Percentiles rank a stretch among this genome's conserved stretches.
phyloP scores from a whole-genome alignment of 2,797 vertebrate species.

The Epinephelus malabaricus region DNA sequence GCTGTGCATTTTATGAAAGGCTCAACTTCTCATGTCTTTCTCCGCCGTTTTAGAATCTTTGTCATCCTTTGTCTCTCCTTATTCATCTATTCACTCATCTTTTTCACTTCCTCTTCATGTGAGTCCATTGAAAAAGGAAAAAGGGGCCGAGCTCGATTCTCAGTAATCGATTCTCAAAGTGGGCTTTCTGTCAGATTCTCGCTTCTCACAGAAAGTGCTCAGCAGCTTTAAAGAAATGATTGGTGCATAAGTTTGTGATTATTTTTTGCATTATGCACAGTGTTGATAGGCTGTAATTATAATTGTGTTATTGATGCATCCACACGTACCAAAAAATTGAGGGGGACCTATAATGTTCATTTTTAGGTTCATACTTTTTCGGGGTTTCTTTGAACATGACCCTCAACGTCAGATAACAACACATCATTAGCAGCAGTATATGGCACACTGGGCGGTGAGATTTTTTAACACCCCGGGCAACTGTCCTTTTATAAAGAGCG shows the following conservation, averaged over 20 bases:
- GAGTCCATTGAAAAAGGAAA: constrained; percentile 15
- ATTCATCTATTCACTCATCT: constrained; percentile 73
- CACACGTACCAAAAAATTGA: not conserved
- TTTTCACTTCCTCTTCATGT: constrained; percentile 63
- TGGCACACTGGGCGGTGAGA: too few relatives aligned
- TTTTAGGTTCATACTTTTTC: too few relatives aligned
- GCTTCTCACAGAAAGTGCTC: not conserved
- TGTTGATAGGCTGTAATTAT: not conserved
- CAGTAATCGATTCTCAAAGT: constrained; percentile 42
- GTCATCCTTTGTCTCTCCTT: constrained; percentile 54
- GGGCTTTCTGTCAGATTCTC: constrained; percentile 16
- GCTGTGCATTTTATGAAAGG: constrained; percentile 93
- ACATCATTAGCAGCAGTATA: too few relatives aligned
- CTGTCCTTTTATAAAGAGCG: too few relatives aligned
- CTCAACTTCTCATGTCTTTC: constrained; percentile 87
- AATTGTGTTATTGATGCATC: not conserved
- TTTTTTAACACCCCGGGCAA: too few relatives aligned
- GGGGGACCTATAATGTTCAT: too few relatives aligned
- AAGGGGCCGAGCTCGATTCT: constrained; percentile 25
- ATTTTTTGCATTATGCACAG: not conserved
- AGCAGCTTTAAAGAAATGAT: not conserved
- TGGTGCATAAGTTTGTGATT: not conserved
- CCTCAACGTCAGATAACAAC: too few relatives aligned
- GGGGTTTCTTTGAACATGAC: too few relatives aligned
- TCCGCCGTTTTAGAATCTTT: constrained; percentile 69